Base-by-base conservation (phyloP, 2,888 invertebrate genomes). In the Caenorhabditis angaria region DNA sequence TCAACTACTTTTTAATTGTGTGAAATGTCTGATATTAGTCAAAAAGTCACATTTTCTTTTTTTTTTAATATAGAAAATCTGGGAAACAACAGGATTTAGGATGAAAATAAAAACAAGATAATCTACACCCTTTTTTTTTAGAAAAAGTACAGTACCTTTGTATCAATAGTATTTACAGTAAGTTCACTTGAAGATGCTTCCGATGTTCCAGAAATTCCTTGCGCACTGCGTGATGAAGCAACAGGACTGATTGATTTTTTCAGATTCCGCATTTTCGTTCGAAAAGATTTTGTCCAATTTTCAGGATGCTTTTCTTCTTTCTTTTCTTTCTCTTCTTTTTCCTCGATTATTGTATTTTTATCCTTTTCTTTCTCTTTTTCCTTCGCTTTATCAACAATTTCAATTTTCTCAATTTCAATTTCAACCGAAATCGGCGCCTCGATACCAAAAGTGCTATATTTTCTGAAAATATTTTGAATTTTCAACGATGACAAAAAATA, bases 361-460 rank as follows among this genome's bases (percentile, higher is more conserved):
- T 41, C 41, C 2, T 41, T 41, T 14, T 12, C 41, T 14, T 41
- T 41, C 14, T 41, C 41, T 41, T 41, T 41, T 41, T 3, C 18
- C 18, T 41, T 41, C 14, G 10, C 41, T 41, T 41, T 41, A 18
- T 3, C 18, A 3, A 41, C 41, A 12, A 18, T 41, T 41, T 41
- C 41, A 5, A 41, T 3, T 41, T 41, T 55, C 20, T 20, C n/a
- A 3, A 55, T 55, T 12, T 47, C 65, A 24, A 73, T 55, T 12
- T 47, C 65, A 24, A 73, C 59, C 10, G 68, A 63, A 63, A 70
- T 59, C 2, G 74, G 74, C 18, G 65, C 51, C 22, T 66, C 63
- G n/a, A 74, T 51, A 14, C 74, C 74, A 63, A 61, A 74, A 18
- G 69, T 63, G 65, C 74, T 74, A 56, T 74, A 74, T 47, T 74